Percentiles rank a stretch among this genome's conserved stretches.
These are phyloP conservation scores for Apostichopus californicus DNA, from an alignment of 35 echinoderm and acorn worm genomes.

Conservation along the genomic window DNA sequence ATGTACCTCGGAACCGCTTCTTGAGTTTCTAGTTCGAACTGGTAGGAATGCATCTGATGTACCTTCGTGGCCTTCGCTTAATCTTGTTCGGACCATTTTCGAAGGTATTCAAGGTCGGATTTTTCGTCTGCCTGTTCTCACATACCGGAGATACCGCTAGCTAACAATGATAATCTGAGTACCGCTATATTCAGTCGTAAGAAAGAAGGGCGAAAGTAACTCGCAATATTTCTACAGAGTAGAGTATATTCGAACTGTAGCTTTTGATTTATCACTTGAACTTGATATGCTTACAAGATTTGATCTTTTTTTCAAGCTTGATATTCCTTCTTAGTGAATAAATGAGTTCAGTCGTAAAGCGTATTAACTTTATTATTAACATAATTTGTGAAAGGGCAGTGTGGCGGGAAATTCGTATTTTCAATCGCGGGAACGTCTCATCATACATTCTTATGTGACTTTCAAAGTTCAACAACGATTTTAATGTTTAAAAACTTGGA, in stretches of 20 bases:
- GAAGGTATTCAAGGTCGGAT: conserved; percentile 1
- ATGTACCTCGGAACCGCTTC: conserved; percentile 59
- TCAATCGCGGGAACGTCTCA: conserved; percentile 8
- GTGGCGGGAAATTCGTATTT: conserved; percentile 46
- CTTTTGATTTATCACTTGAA: neutral
- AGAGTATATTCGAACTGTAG: too few relatives aligned
- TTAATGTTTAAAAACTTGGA: too few relatives aligned
- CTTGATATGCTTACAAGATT: neutral
- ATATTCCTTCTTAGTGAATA: neutral
- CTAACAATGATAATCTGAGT: neutral
- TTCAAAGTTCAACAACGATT: too few relatives aligned
- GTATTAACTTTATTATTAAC: conserved; percentile 20
- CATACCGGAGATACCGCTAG: neutral
- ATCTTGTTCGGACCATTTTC: conserved; percentile 42
- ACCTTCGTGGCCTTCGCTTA: conserved; percentile 26
- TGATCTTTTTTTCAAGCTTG: neutral
- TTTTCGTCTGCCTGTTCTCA: too few relatives aligned
- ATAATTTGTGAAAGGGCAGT: conserved; percentile 32
- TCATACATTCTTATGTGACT: too few relatives aligned
- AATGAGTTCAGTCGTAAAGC: neutral
- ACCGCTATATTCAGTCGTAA: conserved; percentile 16
- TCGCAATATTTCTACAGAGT: neutral
- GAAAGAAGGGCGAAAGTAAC: neutral
- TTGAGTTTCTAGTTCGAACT: conserved; percentile 50
- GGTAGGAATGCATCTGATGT: conserved; percentile 33